phyloP scores from a whole-genome alignment of 2,113 vertebrate genomes.

The Thunnus thynnus region DNA sequence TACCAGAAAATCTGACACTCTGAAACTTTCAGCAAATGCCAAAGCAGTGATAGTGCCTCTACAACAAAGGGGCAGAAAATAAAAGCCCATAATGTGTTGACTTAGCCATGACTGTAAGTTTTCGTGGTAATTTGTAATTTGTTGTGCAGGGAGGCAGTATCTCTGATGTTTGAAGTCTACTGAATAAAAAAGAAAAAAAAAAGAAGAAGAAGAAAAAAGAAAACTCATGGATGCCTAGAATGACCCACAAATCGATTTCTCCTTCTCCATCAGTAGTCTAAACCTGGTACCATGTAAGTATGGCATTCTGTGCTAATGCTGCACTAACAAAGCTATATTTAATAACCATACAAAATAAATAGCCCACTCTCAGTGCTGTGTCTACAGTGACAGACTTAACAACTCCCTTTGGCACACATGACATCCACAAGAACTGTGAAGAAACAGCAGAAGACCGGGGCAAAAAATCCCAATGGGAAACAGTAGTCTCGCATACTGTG shows the following conservation, averaged over 20 bases:
- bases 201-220: neutral
- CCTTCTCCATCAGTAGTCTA: neutral
- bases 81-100: neutral
- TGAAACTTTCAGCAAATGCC: conserved; percentile 1
- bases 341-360: conserved; percentile 11
- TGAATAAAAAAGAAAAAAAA: neutral
- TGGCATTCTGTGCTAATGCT: neutral
- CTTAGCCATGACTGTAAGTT: neutral
- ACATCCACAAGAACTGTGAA: neutral
- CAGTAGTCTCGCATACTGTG: neutral
- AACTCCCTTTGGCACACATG: conserved; percentile 15
- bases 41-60: conserved; percentile 4
- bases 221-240: neutral
- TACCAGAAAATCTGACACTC: neutral
- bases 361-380: neutral
- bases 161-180: neutral
- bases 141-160: neutral
- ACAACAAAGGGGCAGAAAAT: neutral
- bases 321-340: conserved; percentile 9
- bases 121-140: neutral
- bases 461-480: conserved; percentile 13
- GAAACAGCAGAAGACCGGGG: conserved; percentile 6
- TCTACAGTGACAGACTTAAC: conserved; percentile 18
- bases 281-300: neutral
- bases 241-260: too few relatives aligned